These are phyloP conservation scores for Rhorus exstirpatorius DNA, from an alignment of 2,888 invertebrate species.

Conservation along the genomic window DNA sequence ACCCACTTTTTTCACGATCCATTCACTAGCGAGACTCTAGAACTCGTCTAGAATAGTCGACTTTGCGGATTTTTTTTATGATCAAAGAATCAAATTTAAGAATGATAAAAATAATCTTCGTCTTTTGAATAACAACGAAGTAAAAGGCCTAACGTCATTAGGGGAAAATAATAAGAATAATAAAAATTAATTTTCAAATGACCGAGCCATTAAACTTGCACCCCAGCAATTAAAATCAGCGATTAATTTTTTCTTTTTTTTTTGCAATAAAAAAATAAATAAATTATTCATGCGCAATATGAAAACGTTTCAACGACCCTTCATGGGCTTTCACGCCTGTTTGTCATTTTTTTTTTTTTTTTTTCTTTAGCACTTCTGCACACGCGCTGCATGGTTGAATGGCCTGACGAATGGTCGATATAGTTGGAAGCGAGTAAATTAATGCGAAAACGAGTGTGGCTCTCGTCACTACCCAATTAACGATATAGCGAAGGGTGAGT, in stretches of 20 bases:
- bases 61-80: too few relatives aligned
- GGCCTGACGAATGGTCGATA: constrained; percentile 32
- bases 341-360: constrained; percentile 31
- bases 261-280: neutral
- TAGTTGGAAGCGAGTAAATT: constrained; percentile 55
- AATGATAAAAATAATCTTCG: too few relatives aligned
- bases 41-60: too few relatives aligned
- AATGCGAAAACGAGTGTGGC: constrained; percentile 64
- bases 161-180: neutral
- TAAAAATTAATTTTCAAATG: neutral
- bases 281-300: constrained; percentile 1
- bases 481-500: constrained; percentile 46
- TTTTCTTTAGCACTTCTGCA: neutral
- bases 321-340: constrained; percentile 1
- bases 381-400: constrained; percentile 29
- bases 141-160: neutral
- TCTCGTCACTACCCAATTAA: constrained; percentile 65
- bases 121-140: too few relatives aligned
- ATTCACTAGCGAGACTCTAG: neutral
- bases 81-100: neutral
- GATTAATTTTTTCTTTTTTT: neutral
- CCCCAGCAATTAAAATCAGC: neutral
- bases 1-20: neutral
- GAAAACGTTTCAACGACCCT: constrained; percentile 20
- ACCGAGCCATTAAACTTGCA: neutral